These are phyloP conservation scores for Balearica regulorum DNA, from an alignment of 2,797 vertebrate genomes.

Conservation along the genomic window DNA sequence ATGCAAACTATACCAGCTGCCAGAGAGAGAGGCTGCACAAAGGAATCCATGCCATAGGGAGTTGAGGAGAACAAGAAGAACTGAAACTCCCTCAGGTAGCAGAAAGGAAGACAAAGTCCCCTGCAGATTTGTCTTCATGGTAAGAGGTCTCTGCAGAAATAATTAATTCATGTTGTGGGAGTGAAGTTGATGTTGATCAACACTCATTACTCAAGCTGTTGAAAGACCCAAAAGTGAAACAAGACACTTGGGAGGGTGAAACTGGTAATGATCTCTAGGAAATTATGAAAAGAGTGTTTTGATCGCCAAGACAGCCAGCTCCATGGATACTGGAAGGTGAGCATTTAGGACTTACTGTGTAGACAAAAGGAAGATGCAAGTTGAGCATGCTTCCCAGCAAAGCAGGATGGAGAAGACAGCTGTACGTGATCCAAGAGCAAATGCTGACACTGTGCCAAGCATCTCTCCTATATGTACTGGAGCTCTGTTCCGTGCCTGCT, in stretches of 20 bases:
- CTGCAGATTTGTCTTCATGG: neutral
- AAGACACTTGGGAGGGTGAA: neutral
- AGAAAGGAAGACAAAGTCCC: neutral
- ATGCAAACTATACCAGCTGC: neutral
- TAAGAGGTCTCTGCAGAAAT: constrained; percentile 32
- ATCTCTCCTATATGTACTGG: rapidly evolving
- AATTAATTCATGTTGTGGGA: constrained; percentile 19
- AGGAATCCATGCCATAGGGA: neutral
- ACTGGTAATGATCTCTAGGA: constrained; percentile 28
- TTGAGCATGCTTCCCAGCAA: neutral
- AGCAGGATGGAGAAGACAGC: neutral
- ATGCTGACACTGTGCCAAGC: neutral
- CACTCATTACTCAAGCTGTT: constrained; percentile 10
- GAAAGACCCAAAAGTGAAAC: constrained; percentile 36
- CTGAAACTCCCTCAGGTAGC: neutral
- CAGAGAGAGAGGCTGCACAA: neutral
- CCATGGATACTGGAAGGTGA: neutral
- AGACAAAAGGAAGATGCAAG: neutral
- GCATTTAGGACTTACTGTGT: neutral
- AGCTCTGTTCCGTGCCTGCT: neutral
- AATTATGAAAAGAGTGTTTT: constrained; percentile 14
- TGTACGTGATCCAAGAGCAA: neutral
- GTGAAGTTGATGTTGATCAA: constrained; percentile 6
- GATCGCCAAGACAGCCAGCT: neutral
- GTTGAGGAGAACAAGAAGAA: neutral